Evolutionary conservation across 2,888 invertebrate species (phyloP).

Genomic region (Coelopa pilipes): DNA sequence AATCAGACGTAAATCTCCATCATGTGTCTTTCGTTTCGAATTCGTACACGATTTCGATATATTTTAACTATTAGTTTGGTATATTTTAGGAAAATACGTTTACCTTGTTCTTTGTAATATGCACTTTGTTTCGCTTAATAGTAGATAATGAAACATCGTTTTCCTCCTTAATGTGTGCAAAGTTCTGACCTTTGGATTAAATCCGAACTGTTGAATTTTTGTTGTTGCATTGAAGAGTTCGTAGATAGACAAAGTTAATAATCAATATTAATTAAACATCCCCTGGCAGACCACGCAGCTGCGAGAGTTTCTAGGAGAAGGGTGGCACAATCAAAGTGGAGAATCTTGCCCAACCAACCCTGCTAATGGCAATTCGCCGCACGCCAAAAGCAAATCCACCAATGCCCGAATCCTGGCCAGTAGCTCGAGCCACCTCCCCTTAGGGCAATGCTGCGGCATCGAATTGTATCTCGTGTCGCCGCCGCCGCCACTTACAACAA

Average conservation of each 20-base stretch:
- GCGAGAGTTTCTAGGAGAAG: background rate
- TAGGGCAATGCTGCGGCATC: constrained; percentile 48
- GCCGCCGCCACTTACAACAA: constrained; percentile 47
- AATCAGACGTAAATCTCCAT: background rate
- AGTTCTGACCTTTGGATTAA: too few species aligned
- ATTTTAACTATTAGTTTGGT: too few species aligned
- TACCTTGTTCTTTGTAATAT: too few species aligned
- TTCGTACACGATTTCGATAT: background rate
- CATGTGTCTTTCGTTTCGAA: too few species aligned
- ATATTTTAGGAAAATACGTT: too few species aligned
- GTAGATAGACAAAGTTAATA: background rate
- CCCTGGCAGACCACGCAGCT: constrained; percentile 2
- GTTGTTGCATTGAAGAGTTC: too few species aligned
- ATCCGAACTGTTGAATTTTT: too few species aligned
- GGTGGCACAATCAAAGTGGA: constrained; percentile 5
- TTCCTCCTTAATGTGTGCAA: too few species aligned
- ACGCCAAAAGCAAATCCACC: constrained; percentile 43
- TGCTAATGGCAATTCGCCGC: constrained; percentile 40
- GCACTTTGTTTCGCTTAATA: too few species aligned
- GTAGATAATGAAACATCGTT: too few species aligned
- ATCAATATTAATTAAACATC: constrained; percentile 41
- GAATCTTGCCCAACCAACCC: constrained; percentile 31
- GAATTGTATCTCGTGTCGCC: constrained; percentile 39
- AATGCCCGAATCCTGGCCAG: constrained; percentile 63
- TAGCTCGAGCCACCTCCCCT: constrained; percentile 64